These are phyloP conservation scores for Cassiopea xamachana DNA, from an alignment of 30 jellyfish, hydroid and myxozoan species.

Conservation along the genomic window DNA sequence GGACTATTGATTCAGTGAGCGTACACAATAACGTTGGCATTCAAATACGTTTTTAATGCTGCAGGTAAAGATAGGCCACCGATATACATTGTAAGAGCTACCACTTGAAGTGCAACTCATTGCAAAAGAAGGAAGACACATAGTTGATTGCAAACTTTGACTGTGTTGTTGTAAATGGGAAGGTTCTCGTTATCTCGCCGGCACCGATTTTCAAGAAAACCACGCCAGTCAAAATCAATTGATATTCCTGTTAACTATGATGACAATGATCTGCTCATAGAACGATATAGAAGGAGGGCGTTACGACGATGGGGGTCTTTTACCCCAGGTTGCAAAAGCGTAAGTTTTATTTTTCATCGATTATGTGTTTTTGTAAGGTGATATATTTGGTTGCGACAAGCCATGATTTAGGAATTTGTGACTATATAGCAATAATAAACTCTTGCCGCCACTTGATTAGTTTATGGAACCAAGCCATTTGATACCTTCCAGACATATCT, in stretches of 20 bases:
- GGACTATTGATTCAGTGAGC: not conserved
- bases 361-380: not conserved
- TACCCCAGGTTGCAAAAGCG: conserved; percentile 67
- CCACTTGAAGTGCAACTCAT: no score
- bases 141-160: no score
- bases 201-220: not conserved
- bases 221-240: conserved; percentile 12
- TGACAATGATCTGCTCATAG: conserved; percentile 6
- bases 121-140: no score
- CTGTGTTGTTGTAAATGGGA: not conserved
- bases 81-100: no score
- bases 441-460: no score
- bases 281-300: conserved; percentile 33
- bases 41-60: not conserved
- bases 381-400: not conserved
- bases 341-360: not conserved
- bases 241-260: not conserved
- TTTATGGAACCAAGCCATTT: no score
- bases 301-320: conserved; percentile 59
- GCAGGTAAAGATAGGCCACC: not conserved
- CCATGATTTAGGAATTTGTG: no score
- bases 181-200: not conserved
- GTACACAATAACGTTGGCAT: not conserved
- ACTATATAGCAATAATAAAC: no score
- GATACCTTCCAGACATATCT: no score